These are phyloP conservation scores for Scolopax bukidnonensis DNA, from an alignment of 2,797 vertebrate species.

Conservation along the genomic window DNA sequence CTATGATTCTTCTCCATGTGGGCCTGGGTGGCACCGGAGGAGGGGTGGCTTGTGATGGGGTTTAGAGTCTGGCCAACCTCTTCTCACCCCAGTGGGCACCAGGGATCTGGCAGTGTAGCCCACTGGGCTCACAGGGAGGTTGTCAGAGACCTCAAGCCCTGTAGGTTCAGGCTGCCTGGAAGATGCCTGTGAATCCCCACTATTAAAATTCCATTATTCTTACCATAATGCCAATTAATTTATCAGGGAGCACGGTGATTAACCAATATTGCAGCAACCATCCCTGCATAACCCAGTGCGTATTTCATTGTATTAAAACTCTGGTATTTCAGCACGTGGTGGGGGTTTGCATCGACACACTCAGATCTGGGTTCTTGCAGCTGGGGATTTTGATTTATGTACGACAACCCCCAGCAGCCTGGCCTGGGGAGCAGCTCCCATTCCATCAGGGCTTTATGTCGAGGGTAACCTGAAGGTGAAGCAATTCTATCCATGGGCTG, in stretches of 20 bases:
- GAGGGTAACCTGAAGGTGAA: neutral
- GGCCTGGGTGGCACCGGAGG: neutral
- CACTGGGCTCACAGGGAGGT: neutral
- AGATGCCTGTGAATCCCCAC: neutral
- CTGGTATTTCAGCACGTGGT: neutral
- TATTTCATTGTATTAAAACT: neutral
- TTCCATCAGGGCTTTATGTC: rapidly evolving
- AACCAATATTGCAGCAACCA: neutral
- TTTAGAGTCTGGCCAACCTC: neutral
- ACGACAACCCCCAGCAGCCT: neutral
- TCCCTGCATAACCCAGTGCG: rapidly evolving
- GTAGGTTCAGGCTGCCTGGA: neutral
- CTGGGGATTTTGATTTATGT: neutral
- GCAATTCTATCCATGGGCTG: neutral
- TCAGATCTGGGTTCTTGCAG: neutral
- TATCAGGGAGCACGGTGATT: neutral
- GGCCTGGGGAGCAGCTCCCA: neutral
- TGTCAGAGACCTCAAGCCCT: neutral
- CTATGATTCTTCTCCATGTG: neutral
- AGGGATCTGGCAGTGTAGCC: neutral
- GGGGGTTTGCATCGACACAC: rapidly evolving
- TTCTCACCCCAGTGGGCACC: neutral
- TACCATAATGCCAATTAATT: neutral
- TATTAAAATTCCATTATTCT: neutral
- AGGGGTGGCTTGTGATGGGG: neutral